A percentile compares a stretch with the other conserved stretches of the same genome.
These are phyloP conservation scores for Scylla paramamosain DNA, from an alignment of 1,140 invertebrate genomes.

Conservation along the genomic window DNA sequence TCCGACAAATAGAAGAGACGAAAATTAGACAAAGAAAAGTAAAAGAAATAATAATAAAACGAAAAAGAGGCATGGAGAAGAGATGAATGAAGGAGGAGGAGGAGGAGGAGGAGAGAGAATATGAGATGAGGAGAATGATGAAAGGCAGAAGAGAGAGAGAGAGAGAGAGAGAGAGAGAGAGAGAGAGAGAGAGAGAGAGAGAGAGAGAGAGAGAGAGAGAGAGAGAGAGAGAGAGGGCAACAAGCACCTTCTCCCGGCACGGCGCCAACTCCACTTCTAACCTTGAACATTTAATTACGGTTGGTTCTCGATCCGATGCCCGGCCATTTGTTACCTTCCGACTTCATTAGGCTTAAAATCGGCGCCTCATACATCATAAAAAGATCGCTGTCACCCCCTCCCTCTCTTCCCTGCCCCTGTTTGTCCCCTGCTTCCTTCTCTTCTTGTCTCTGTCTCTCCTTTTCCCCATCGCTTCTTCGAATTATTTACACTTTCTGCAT, in stretches of 20 bases:
- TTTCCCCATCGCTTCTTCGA: not conserved
- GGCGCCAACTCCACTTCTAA: not conserved
- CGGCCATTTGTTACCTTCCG: not conserved
- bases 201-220: not conserved
- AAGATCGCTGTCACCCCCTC: not conserved
- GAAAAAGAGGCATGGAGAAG: too few relatives aligned
- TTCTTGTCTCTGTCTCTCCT: not conserved
- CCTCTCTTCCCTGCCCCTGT: not conserved
- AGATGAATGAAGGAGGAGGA: too few relatives aligned
- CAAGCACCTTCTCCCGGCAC: not conserved
- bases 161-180: slow-evolving; percentile 20
- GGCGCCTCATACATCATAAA: not conserved
- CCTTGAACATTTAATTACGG: slow-evolving; percentile 22
- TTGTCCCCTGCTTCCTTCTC: not conserved
- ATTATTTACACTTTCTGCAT: not conserved
- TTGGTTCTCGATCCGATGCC: not conserved
- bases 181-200: not conserved
- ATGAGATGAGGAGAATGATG: too few relatives aligned
- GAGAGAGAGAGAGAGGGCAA: not conserved
- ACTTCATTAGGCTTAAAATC: not conserved
- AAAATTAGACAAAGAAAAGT: too few relatives aligned
- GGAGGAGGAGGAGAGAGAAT: too few relatives aligned
- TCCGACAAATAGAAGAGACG: too few relatives aligned
- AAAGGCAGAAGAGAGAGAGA: not conserved
- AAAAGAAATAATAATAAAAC: too few relatives aligned